Evolutionary conservation across 2,888 invertebrate genomes (phyloP).

Genomic region (Apomyelois bistriatella): DNA sequence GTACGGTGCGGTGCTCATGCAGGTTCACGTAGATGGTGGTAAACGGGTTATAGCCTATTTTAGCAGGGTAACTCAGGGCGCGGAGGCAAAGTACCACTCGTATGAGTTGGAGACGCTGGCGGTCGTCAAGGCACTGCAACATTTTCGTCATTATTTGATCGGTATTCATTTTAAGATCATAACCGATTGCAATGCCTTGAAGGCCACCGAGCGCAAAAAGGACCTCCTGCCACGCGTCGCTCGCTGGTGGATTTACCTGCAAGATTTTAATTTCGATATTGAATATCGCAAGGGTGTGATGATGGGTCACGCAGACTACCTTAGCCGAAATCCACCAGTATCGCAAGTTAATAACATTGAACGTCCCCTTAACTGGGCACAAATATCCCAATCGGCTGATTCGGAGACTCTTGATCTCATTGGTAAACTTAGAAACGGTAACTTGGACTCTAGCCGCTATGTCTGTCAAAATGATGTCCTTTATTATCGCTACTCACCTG

Average conservation of each 20-base stretch:
- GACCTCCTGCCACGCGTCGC: not conserved
- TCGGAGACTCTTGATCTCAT: slow-evolving; percentile 23
- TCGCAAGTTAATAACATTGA: not conserved
- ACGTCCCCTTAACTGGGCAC: slow-evolving; percentile 23
- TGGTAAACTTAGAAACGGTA: slow-evolving; percentile 19
- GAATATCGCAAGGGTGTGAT: not conserved
- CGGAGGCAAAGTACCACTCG: too few relatives aligned
- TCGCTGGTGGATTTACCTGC: not conserved
- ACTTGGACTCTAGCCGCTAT: slow-evolving; percentile 18
- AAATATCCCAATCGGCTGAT: slow-evolving; percentile 25
- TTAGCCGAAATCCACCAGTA: not conserved
- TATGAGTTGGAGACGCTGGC: too few relatives aligned
- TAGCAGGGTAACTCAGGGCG: too few relatives aligned
- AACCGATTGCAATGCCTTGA: not conserved
- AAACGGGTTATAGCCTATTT: not conserved
- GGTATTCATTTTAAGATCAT: not conserved
- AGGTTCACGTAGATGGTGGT: not conserved
- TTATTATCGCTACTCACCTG: slow-evolving; percentile 15
- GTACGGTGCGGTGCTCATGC: not conserved
- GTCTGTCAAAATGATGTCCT: slow-evolving; percentile 16
- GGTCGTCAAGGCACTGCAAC: not conserved
- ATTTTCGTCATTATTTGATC: not conserved
- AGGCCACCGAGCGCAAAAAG: not conserved
- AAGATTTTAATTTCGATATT: not conserved
- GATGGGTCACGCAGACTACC: not conserved